Evolutionary conservation across 2,888 invertebrate genomes (phyloP).

Genomic region (Metopia argyrocephala): DNA sequence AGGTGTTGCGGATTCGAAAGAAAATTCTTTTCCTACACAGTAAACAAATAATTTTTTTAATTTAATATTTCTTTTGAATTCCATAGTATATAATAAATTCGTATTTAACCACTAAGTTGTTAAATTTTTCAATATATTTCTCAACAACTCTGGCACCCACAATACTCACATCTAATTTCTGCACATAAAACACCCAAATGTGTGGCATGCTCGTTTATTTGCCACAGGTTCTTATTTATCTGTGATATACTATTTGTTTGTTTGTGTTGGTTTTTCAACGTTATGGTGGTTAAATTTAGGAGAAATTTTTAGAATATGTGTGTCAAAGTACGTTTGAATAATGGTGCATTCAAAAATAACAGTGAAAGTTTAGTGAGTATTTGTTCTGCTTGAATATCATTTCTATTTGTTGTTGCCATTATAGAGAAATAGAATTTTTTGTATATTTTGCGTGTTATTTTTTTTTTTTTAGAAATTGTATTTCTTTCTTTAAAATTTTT

Average conservation of each 20-base stretch:
- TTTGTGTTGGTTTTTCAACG: slow-evolving; percentile 12
- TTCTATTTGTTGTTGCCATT: slow-evolving; percentile 3
- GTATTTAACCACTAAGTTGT: neutral
- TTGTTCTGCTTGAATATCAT: slow-evolving; percentile 18
- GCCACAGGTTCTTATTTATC: slow-evolving; percentile 27
- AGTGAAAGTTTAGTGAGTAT: neutral
- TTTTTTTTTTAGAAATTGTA: slow-evolving; percentile 11
- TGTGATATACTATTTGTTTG: slow-evolving; percentile 19
- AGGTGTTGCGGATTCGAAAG: too few relatives aligned
- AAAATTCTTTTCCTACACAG: neutral
- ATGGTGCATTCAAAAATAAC: neutral
- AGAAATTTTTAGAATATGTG: neutral
- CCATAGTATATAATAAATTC: neutral
- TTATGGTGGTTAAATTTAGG: slow-evolving; percentile 27
- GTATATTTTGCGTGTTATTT: slow-evolving; percentile 25
- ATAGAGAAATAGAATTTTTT: neutral
- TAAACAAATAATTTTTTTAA: too few relatives aligned
- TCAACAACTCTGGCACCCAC: neutral
- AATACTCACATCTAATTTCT: neutral
- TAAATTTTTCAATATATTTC: neutral
- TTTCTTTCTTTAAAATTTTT: neutral
- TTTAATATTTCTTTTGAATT: too few relatives aligned
- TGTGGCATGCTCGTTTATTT: slow-evolving; percentile 35
- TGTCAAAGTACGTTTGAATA: neutral
- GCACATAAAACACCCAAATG: neutral